These are phyloP conservation scores for Teleogryllus oceanicus DNA, from an alignment of 2,888 invertebrate species.

Conservation along the genomic window DNA sequence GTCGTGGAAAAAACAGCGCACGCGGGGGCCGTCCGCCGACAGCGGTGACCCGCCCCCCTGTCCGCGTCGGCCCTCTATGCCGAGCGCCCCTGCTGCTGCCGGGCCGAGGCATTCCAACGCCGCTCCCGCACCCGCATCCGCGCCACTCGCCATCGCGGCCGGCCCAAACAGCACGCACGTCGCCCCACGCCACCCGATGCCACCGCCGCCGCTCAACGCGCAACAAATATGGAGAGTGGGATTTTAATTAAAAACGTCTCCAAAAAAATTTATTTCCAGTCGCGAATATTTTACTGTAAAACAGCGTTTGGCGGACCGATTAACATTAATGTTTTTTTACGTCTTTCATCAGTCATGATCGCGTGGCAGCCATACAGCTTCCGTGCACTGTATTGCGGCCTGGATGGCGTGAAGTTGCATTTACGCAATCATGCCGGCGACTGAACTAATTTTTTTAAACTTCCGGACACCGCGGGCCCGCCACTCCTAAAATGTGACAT, in stretches of 20 bases:
- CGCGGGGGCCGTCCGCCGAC: too few species aligned
- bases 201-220: not conserved
- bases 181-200: too few species aligned
- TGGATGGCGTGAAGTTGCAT: conserved; percentile 9
- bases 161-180: not conserved
- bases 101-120: too few species aligned
- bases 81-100: too few species aligned
- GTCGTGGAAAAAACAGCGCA: too few species aligned
- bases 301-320: conserved; percentile 11
- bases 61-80: too few species aligned
- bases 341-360: not conserved
- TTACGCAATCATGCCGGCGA: conserved; percentile 6
- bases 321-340: not conserved
- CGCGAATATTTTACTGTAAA: conserved; percentile 11
- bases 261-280: not conserved
- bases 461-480: conserved; percentile 8
- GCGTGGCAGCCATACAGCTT: not conserved
- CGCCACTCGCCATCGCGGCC: not conserved
- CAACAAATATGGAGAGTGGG: not conserved
- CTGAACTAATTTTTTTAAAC: conserved; percentile 1
- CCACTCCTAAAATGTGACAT: conserved; percentile 4
- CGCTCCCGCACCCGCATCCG: not conserved
- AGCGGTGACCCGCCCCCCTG: too few species aligned
- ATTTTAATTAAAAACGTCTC: not conserved
- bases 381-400: conserved; percentile 1